Evolutionary conservation across 2,797 vertebrate genomes (phyloP).

Genomic region (Tauraco hartlaubi): DNA sequence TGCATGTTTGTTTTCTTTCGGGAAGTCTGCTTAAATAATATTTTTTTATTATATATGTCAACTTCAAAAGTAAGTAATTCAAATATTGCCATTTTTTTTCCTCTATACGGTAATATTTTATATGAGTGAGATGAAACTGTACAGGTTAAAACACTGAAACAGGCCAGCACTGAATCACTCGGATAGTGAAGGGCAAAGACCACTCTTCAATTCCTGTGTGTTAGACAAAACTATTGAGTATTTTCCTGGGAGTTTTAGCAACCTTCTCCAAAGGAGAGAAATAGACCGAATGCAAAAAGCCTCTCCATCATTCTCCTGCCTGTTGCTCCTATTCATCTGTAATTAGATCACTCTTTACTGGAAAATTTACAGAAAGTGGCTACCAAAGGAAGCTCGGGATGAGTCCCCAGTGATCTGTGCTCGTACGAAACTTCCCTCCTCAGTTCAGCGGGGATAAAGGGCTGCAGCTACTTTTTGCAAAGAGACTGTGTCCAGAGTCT

Average conservation of each 20-base stretch:
- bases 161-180: background rate
- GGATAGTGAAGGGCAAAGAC: background rate
- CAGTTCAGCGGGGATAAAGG: background rate
- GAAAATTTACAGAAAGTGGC: background rate
- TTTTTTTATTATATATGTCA: background rate
- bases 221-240: background rate
- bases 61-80: background rate
- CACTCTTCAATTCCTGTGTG: fast-evolving
- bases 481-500: background rate
- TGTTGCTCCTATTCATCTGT: background rate
- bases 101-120: background rate
- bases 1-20: background rate
- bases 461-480: background rate
- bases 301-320: background rate
- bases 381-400: fast-evolving
- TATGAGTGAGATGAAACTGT: background rate
- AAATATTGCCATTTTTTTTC: background rate
- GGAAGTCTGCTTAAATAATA: background rate
- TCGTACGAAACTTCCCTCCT: background rate
- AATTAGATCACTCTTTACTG: background rate
- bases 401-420: too few relatives aligned
- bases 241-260: background rate
- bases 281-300: background rate
- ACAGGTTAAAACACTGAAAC: background rate
- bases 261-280: background rate